phyloP scores from a whole-genome alignment of 53 echinoderm and acorn worm genomes.

The Holothuria scabra region DNA sequence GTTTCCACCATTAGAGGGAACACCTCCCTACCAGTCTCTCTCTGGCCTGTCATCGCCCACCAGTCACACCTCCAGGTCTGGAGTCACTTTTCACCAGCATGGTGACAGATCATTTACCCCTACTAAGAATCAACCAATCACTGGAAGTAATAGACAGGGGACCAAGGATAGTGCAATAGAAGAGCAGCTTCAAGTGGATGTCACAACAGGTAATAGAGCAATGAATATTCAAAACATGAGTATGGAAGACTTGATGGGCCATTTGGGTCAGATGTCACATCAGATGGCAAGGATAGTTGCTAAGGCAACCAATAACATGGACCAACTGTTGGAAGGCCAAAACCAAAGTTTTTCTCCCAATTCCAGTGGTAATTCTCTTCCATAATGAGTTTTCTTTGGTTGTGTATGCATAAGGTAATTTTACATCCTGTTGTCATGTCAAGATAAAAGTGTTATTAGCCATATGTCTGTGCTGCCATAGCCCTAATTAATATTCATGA shows the following conservation, averaged over 20 bases:
- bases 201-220: conserved; percentile 33
- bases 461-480: too few species aligned
- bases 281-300: conserved; percentile 90
- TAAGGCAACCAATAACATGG: conserved; percentile 93
- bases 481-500: too few species aligned
- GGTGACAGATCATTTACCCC: conserved; percentile 3
- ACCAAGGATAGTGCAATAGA: conserved; percentile 3
- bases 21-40: conserved; percentile 1
- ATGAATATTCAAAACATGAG: conserved; percentile 61
- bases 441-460: too few species aligned
- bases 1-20: conserved; percentile 34
- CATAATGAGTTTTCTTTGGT: conserved; percentile 32
- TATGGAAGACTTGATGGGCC: conserved; percentile 74
- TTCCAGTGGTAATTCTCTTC: conserved; percentile 90
- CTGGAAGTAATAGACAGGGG: conserved; percentile 6
- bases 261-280: conserved; percentile 80
- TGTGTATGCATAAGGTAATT: background rate
- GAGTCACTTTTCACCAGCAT: background rate
- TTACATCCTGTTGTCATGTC: too few species aligned
- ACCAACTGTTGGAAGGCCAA: conserved; percentile 90
- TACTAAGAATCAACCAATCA: conserved; percentile 48
- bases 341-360: conserved; percentile 81
- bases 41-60: conserved; percentile 30
- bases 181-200: conserved; percentile 33
- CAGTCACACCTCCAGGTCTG: background rate